Conservation (phyloP, 2,113 vertebrate genomes). For the Condylura cristata region DNA sequence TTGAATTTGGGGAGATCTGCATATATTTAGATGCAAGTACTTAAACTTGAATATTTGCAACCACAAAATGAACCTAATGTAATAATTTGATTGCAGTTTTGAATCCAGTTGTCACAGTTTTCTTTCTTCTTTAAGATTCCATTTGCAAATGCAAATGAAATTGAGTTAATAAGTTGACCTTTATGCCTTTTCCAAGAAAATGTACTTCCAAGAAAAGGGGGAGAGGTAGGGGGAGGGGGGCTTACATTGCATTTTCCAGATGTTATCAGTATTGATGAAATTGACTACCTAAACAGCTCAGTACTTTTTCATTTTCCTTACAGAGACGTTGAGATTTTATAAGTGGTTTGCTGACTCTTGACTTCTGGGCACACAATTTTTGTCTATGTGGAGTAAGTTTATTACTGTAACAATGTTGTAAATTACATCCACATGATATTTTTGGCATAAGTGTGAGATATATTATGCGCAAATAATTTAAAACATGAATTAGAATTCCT, state of each 20-base stretch:
- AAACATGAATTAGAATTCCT: constrained; percentile 15
- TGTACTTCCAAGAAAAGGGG: background rate
- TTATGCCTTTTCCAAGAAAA: background rate
- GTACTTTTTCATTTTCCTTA: background rate
- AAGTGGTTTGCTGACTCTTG: background rate
- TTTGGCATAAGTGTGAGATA: background rate
- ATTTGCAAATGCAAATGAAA: constrained; percentile 46
- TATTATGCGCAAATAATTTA: constrained; percentile 24
- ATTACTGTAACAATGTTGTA: background rate
- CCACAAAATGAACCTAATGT: background rate
- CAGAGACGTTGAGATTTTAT: background rate
- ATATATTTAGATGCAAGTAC: background rate
- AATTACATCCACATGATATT: constrained; percentile 5
- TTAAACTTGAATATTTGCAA: background rate
- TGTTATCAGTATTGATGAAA: background rate
- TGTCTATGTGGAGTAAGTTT: constrained; percentile 44
- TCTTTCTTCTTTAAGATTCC: constrained; percentile 34
- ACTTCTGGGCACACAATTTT: background rate
- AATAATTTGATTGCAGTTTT: constrained; percentile 24
- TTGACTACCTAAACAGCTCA: background rate
- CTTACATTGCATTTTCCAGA: constrained; percentile 27
- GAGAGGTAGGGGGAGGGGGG: background rate
- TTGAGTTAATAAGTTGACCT: constrained; percentile 39
- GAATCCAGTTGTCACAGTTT: constrained; percentile 19
- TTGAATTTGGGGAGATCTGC: background rate